phyloP scores from a whole-genome alignment of 2,113 vertebrate species.

The Ovis aries region DNA sequence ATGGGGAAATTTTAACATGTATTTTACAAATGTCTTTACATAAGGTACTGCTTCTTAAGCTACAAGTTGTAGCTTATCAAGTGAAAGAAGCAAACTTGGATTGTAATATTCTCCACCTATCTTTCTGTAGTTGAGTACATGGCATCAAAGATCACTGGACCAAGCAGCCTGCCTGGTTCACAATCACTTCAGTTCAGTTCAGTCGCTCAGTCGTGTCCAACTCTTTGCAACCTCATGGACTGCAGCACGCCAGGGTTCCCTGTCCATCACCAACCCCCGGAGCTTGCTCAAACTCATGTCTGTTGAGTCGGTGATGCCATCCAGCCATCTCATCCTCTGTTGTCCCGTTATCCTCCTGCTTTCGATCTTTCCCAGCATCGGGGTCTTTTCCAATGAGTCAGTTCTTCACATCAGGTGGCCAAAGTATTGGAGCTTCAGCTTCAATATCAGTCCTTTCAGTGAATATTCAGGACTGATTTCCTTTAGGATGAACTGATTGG shows the following conservation, averaged over 20 bases:
- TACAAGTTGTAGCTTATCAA: background rate
- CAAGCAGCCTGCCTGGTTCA: background rate
- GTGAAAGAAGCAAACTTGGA: background rate
- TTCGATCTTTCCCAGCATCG: background rate
- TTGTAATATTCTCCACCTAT: background rate
- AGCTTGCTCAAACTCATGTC: background rate
- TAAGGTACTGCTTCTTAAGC: background rate
- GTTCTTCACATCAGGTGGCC: background rate
- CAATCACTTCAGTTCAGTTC: background rate
- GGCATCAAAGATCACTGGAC: background rate
- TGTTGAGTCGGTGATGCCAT: background rate
- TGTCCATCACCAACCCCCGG: background rate
- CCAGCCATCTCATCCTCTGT: background rate
- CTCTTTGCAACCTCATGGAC: background rate
- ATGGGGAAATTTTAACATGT: background rate
- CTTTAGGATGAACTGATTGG: background rate
- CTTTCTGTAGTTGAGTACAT: background rate
- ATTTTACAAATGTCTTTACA: background rate
- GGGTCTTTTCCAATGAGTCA: background rate
- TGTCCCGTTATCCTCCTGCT: background rate
- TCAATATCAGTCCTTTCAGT: background rate
- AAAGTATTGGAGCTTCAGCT: background rate
- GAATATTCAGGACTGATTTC: background rate
- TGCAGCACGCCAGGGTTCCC: background rate
- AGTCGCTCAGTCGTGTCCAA: fast-evolving